A percentile compares a stretch with the other conserved stretches of the same genome.
Conservation (phyloP, 2,113 vertebrate genomes). For the Rhinopomastus cyanomelas region DNA sequence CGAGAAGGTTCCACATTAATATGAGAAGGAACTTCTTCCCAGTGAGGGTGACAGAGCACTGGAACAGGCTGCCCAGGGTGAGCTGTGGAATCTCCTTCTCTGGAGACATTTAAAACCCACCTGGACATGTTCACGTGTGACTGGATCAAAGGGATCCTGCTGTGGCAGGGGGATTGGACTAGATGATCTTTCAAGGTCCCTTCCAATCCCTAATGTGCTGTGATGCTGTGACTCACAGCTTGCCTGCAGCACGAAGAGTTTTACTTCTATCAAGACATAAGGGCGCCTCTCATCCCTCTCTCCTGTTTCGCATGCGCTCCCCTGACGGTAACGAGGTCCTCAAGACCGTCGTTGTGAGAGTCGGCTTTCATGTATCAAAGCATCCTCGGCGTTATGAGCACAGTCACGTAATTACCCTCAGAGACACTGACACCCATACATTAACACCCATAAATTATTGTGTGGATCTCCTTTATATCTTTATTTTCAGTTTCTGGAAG, state of each 20-base stretch:
- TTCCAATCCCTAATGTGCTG: no score
- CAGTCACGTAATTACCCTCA: slow-evolving; percentile 46
- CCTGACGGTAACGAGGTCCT: not conserved
- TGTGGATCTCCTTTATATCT: not conserved
- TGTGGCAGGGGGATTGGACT: no score
- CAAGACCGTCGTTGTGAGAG: not conserved
- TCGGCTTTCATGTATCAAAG: slow-evolving; percentile 16
- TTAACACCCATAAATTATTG: slow-evolving; percentile 43
- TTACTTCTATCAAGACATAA: not conserved
- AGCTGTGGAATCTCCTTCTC: no score
- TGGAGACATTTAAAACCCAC: no score
- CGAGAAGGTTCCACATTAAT: no score
- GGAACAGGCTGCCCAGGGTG: no score
- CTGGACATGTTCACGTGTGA: no score
- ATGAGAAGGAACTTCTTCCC: no score
- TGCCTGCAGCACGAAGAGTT: not conserved
- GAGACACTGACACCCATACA: slow-evolving; percentile 35
- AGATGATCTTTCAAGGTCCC: no score
- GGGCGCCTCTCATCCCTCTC: not conserved
- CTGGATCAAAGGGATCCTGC: no score
- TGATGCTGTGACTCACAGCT: no score
- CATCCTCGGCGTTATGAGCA: slow-evolving; percentile 3
- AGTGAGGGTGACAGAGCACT: no score
- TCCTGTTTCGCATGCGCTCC: not conserved
- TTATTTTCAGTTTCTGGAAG: slow-evolving; percentile 52